Evolutionary conservation across 2,113 vertebrate species (phyloP).

Genomic region (Archilochus colubris): DNA sequence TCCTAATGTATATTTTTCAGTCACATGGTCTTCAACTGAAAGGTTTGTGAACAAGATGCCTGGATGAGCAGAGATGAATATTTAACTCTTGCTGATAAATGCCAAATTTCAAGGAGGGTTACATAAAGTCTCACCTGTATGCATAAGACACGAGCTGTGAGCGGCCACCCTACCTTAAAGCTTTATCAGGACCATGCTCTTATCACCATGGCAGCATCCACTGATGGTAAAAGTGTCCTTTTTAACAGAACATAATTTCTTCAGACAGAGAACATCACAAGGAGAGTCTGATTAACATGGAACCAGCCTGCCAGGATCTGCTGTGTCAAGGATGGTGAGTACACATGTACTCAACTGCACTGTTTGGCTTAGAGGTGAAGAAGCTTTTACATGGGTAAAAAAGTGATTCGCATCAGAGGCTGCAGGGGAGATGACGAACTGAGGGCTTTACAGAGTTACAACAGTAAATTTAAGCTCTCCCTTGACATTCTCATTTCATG

Average conservation of each 20-base stretch:
- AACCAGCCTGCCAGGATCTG: neutral
- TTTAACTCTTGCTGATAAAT: neutral
- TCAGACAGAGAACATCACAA: neutral
- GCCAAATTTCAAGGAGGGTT: neutral
- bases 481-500: neutral
- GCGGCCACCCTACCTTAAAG: slow-evolving; percentile 16
- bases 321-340: neutral
- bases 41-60: neutral
- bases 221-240: slow-evolving; percentile 24
- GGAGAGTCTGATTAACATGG: neutral
- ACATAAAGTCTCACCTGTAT: neutral
- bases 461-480: neutral
- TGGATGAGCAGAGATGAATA: neutral
- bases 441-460: neutral
- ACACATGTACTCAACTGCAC: neutral
- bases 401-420: neutral
- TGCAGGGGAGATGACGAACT: neutral
- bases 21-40: neutral
- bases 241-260: neutral
- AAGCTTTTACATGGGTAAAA: neutral
- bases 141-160: slow-evolving; percentile 13
- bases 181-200: slow-evolving; percentile 25
- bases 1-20: neutral
- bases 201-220: slow-evolving; percentile 7
- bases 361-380: neutral